These are phyloP conservation scores for Acleris holmiana DNA, from an alignment of 2,888 invertebrate genomes.

Conservation along the genomic window DNA sequence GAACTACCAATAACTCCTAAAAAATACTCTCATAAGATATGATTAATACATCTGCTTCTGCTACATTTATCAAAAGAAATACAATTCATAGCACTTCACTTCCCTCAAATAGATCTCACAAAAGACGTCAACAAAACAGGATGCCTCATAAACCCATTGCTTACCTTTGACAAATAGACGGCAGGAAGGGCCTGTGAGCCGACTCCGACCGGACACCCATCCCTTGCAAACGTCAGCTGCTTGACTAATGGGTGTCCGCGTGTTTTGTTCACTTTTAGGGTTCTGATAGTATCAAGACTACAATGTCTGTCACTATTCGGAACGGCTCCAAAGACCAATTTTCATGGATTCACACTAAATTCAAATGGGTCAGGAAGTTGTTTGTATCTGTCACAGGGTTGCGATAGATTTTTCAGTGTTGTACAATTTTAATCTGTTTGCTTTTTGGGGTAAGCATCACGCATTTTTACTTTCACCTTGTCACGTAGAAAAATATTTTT, in stretches of 20 bases:
- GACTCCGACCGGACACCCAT: conserved; percentile 48
- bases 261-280: conserved; percentile 50
- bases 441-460: neutral
- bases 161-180: conserved; percentile 66
- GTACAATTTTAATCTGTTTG: neutral
- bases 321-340: conserved; percentile 22
- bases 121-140: conserved; percentile 38
- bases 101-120: conserved; percentile 22
- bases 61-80: neutral
- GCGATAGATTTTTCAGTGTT: neutral
- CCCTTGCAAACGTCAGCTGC: conserved; percentile 50
- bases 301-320: conserved; percentile 32
- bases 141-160: conserved; percentile 46
- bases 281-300: conserved; percentile 31
- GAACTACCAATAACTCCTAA: too few relatives aligned
- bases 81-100: neutral
- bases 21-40: too few relatives aligned
- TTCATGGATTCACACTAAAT: conserved; percentile 20
- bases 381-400: conserved; percentile 3
- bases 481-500: too few relatives aligned
- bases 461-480: too few relatives aligned
- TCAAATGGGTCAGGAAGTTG: conserved; percentile 7
- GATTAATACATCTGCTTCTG: too few relatives aligned
- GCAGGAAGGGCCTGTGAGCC: conserved; percentile 50
- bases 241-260: conserved; percentile 65